These are phyloP conservation scores for Anastrepha ludens DNA, from an alignment of 1,140 invertebrate genomes.

Conservation along the genomic window DNA sequence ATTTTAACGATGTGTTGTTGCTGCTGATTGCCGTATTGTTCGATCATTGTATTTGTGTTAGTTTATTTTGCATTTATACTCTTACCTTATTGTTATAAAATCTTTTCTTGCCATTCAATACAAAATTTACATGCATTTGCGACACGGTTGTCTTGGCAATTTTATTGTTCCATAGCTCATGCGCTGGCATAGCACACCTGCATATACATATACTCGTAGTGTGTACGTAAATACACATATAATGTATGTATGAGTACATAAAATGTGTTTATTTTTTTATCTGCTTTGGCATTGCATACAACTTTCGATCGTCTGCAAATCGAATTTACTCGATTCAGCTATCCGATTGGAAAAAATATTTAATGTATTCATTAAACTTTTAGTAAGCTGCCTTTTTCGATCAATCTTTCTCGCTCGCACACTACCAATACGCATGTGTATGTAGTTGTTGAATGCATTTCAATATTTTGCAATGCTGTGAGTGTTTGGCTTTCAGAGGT, in stretches of 20 bases:
- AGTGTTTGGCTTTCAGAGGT: too few relatives aligned
- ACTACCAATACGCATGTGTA: too few relatives aligned
- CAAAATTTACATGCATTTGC: not conserved
- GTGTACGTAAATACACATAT: not conserved
- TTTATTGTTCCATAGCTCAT: not conserved
- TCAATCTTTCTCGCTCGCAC: too few relatives aligned
- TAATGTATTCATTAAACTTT: not conserved
- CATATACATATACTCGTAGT: not conserved
- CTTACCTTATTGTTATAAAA: too few relatives aligned
- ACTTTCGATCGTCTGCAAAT: conserved; percentile 12
- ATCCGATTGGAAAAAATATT: not conserved
- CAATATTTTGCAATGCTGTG: too few relatives aligned
- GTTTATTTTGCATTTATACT: too few relatives aligned
- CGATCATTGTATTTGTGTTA: not conserved
- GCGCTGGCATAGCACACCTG: not conserved
- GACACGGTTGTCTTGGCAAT: not conserved
- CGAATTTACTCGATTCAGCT: not conserved
- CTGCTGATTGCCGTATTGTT: conserved; percentile 24
- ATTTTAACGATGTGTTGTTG: not conserved
- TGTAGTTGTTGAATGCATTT: too few relatives aligned
- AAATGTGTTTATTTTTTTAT: conserved; percentile 13
- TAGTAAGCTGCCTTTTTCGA: not conserved
- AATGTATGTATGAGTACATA: not conserved
- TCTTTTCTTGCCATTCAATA: too few relatives aligned
- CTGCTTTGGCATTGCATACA: conserved; percentile 3